Evolutionary conservation across 2,888 invertebrate species (phyloP), one percentile per base, ranked within the genome.

Genomic region (Steromphala cineraria): DNA sequence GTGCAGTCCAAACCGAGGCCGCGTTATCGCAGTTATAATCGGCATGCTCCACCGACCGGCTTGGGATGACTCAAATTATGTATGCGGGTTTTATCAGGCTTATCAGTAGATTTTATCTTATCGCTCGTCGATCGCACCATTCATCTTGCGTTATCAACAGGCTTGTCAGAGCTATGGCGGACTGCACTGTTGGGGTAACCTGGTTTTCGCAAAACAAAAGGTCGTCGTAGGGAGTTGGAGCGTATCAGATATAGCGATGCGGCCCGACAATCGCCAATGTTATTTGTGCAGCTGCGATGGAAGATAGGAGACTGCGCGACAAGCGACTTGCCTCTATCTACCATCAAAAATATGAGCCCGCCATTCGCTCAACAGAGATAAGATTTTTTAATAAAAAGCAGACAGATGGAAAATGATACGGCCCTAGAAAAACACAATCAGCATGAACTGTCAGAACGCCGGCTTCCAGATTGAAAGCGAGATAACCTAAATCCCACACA

Each of bases 31-130:
- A 40, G 21, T 55, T 80, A 24, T 24, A 71, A 82, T 82, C 82
- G 79, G 67, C 40, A 28, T 80, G 82, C 79, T 71, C 56, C 77
- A 78, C 52, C 79, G 82, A 76, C 67, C 74, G 71, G 55, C 31
- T 62, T 75, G 75, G 46, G 80, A 67, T 80, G 82, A 80, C 77
- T 82, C 79, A 80, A 82, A 82, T 82, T 82, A 82, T 82, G 82
- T 82, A 82, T 82, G 82, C 82, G 77, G 71, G 77, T 62, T 36
- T 76, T 82, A 80, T 80, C 80, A 24, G 46, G 53, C 77, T 74
- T 82, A 82, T 82, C 82, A 19, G 15, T 17, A 46, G 82, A 80
- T 82, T 77, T 80, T 82, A 82, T 82, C 82, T 80, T 80, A 82
- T 79, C 81, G 75, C 40, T n/a, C n/a, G 28, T 46, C 80, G 77